A percentile compares a stretch with the other conserved stretches of the same genome.
Evolutionary conservation across 2,797 vertebrate species (phyloP).

Genomic region (Philypnodon macrostomus): DNA sequence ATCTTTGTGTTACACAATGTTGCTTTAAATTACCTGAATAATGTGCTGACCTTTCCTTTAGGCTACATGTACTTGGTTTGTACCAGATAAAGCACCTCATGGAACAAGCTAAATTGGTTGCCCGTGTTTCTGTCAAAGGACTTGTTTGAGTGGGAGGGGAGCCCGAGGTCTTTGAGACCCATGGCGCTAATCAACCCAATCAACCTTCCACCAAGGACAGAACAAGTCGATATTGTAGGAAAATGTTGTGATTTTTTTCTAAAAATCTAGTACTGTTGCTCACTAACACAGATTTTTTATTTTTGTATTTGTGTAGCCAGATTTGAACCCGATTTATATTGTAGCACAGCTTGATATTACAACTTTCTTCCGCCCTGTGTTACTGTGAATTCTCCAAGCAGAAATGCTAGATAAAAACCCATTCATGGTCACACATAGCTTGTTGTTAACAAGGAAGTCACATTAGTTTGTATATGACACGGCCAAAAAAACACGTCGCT

Average conservation of each 20-base stretch:
- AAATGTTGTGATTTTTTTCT: not conserved
- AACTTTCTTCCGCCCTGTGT: too few relatives aligned
- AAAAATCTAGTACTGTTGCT: not conserved
- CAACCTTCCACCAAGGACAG: not conserved
- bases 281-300: not conserved
- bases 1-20: not conserved
- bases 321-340: too few relatives aligned
- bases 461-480: too few relatives aligned
- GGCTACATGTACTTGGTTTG: slow-evolving; percentile 1
- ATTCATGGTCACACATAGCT: too few relatives aligned
- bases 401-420: too few relatives aligned
- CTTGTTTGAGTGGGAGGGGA: not conserved
- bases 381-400: too few relatives aligned
- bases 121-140: slow-evolving; percentile 8
- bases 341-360: too few relatives aligned
- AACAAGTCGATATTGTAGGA: not conserved
- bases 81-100: slow-evolving; percentile 4
- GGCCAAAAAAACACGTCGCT: too few relatives aligned
- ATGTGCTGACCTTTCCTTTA: slow-evolving; percentile 22
- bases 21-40: slow-evolving; percentile 20
- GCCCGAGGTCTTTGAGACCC: slow-evolving; percentile 2
- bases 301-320: too few relatives aligned
- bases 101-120: slow-evolving; percentile 14
- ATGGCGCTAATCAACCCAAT: not conserved
- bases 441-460: too few relatives aligned